Base-by-base conservation (phyloP, 1,140 invertebrate species). In the Dendrolimus kikuchii region DNA sequence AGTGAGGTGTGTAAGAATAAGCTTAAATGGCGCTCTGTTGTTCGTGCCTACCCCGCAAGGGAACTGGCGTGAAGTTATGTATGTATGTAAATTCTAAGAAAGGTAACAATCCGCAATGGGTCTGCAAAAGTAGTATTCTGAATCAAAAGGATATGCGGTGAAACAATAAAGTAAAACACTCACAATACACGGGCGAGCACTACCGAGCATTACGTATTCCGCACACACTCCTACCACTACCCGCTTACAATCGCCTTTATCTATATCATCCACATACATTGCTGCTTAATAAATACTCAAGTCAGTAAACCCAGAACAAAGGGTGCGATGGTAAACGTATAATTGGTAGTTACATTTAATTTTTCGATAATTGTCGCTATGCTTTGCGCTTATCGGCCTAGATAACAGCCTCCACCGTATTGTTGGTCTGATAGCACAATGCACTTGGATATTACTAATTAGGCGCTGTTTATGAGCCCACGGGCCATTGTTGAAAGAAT, bases 381-480 rank as follows among this genome's bases (percentile, higher is more conserved):
- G 59, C 67, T 60, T 56, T 67, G 59, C 72, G 71, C 78, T 76
- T 85, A 83, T 85, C 81, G 81, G 69, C 79, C 77, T 85, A 85
- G 81, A 85, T 85, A 85, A 85, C 72, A 59, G 67, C 68, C 66
- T 75, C 71, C 75, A 77, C 77, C 75, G 75, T 77, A 84, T 84
- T 81, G 78, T 84, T 72, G 70, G 73, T 57, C 59, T 70, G 77
- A 79, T 80, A 80, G 69, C 73, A 78, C 78, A 81, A 83, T 83
- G 78, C 78, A 80, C 73, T 75, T 71, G 76, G 79, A 82, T 86
- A 86, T 83, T 83, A 81, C 81, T 86, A 86, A 86, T 86, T 86
- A 86, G 81, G 75, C 75, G 65, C 78, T 74, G 74, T 79, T 86
- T 81, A 86, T 86, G 78, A 82, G 73, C 63, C 48, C 57, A 64